Percentiles rank a stretch among this genome's conserved stretches.
These are phyloP conservation scores for Formicarius rufipectus DNA, from an alignment of 2,113 vertebrate species.

Conservation along the genomic window DNA sequence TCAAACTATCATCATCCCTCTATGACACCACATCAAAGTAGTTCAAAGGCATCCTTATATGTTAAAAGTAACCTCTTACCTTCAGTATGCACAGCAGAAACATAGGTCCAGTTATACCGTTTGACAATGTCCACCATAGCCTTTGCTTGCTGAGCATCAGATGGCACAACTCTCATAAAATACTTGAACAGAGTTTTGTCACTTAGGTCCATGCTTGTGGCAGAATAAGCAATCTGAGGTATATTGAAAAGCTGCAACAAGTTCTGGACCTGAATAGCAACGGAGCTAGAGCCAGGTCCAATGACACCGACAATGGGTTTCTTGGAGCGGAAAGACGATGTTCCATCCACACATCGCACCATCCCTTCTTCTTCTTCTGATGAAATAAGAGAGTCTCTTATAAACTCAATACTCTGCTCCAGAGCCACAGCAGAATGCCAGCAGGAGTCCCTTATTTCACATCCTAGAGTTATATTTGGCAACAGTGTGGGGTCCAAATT, in stretches of 20 bases:
- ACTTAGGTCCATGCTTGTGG: constrained; percentile 98
- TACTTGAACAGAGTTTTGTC: constrained; percentile 98
- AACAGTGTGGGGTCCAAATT: constrained; percentile 88
- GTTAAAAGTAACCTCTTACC: constrained; percentile 70
- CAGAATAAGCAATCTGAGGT: constrained; percentile 99
- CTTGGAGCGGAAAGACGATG: constrained; percentile 88
- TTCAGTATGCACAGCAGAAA: constrained; percentile 97
- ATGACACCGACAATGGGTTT: constrained; percentile 98
- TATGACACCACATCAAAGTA: neutral
- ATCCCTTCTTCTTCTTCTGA: constrained; percentile 90
- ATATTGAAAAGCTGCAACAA: constrained; percentile 98
- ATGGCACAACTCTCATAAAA: constrained; percentile 98
- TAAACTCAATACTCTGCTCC: constrained; percentile 98
- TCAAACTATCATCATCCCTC: neutral
- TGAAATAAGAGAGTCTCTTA: constrained; percentile 94
- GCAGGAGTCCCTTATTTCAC: constrained; percentile 97
- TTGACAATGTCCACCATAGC: constrained; percentile 99
- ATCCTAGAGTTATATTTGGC: constrained; percentile 93
- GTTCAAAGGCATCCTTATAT: neutral
- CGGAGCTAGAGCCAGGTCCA: constrained; percentile 95
- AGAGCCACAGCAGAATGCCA: constrained; percentile 98
- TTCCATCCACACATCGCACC: constrained; percentile 86
- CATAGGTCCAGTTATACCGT: constrained; percentile 98
- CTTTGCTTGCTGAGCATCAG: constrained; percentile 93
- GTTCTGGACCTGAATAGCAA: constrained; percentile 98